Base-by-base conservation (phyloP, 1,140 invertebrate genomes). In the Pteromalus puparum region DNA sequence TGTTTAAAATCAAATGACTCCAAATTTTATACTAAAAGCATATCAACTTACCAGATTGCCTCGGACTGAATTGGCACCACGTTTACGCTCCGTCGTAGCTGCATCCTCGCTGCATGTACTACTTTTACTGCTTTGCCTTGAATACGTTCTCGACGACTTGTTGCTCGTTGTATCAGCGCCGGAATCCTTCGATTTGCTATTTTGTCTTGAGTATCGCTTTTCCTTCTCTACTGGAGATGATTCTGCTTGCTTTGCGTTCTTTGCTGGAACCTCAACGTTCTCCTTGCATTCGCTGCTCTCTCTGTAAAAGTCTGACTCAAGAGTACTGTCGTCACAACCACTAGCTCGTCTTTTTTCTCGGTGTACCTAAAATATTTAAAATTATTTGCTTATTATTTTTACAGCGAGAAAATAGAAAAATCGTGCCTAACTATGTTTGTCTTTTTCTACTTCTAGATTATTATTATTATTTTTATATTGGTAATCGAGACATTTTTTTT, bases 281-380 rank as follows among this genome's bases (percentile, higher is more conserved):
- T 85, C 81, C 72, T 88, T 86, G 34, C 86, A 87, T 67, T 83
- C 77, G 18, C 18, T 72, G 5, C 21, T 87, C 7, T 88, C 80
- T 0, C 83, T 15, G 3, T 86, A 81, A n/a, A 85, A 86, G 42
- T 93, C 92, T 9, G 92, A 87, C 85, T 93, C 92, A 6, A 93
- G 67, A 0, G 92, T 93, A 70, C 92, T 93, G 38, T 93, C 92
- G 1, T 93, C 91, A 68, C 92, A 93, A 12, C 88, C 88, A 10
- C 87, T 86, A 0, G 80, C 18, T 30, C 88, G 87, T 83, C 92
- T 92, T 82, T 92, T 92, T 7, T 92, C 92, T 46, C 90, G 90
- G 86, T 93, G 88, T 1, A 85, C 84, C 84, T 85, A 24, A 0
- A 28, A 15, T 34, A 79, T n/a, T 68, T 12, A 38, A 67, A 79